These are phyloP conservation scores for Procavia capensis DNA, from an alignment of 2,113 vertebrate species.

Conservation along the genomic window DNA sequence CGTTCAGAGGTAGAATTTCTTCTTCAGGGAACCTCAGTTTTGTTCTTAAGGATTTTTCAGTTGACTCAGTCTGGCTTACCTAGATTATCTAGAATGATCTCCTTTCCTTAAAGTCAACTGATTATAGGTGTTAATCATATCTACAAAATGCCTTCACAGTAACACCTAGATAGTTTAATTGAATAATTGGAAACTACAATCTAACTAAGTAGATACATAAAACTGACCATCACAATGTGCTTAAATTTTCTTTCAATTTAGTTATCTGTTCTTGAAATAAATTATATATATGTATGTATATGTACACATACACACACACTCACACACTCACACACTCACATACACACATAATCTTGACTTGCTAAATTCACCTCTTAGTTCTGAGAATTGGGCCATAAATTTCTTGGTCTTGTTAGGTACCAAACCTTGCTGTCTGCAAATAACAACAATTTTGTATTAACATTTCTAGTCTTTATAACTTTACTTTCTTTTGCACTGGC, in stretches of 20 bases:
- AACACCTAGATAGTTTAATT: neutral
- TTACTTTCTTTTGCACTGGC: neutral
- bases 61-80: neutral
- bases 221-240: neutral
- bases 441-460: conserved; percentile 23
- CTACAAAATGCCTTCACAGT: neutral
- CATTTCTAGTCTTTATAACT: conserved; percentile 21
- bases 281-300: neutral
- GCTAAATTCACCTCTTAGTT: neutral
- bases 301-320: neutral
- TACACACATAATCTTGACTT: neutral
- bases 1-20: neutral
- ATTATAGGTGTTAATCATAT: neutral
- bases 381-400: neutral
- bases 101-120: no score
- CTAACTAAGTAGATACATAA: neutral
- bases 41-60: neutral
- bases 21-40: neutral
- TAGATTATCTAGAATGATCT: neutral
- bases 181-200: neutral
- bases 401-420: neutral
- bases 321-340: no score
- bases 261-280: conserved; percentile 8
- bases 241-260: conserved; percentile 10
- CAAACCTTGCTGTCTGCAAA: conserved; percentile 1